Percentiles rank a stretch among this genome's conserved stretches.
These are phyloP conservation scores for Marisa cornuarietis DNA, from an alignment of 1,140 invertebrate species.

Conservation along the genomic window DNA sequence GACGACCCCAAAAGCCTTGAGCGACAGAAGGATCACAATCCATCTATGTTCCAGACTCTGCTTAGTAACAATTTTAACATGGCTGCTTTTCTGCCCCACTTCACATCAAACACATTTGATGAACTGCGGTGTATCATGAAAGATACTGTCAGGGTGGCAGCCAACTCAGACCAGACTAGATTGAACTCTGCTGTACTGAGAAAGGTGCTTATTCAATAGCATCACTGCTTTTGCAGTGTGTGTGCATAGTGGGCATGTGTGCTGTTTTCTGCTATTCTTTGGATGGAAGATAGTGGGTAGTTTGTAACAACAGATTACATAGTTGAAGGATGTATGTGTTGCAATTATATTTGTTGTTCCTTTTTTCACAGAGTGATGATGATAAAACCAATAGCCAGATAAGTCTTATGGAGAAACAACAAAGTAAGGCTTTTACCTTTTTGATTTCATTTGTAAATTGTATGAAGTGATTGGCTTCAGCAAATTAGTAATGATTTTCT, in stretches of 20 bases:
- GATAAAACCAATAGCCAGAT: too few relatives aligned
- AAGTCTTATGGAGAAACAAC: too few relatives aligned
- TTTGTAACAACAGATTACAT: not conserved
- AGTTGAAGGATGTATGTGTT: not conserved
- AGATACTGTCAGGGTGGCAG: conserved; percentile 42
- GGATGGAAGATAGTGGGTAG: not conserved
- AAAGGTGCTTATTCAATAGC: not conserved
- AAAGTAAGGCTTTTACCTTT: too few relatives aligned
- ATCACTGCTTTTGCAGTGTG: not conserved
- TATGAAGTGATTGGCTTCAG: too few relatives aligned
- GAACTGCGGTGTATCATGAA: conserved; percentile 47
- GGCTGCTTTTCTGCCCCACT: conserved; percentile 33
- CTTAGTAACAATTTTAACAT: conserved; percentile 47
- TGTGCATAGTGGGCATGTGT: not conserved
- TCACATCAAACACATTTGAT: conserved; percentile 37
- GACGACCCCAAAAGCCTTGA: conserved; percentile 46
- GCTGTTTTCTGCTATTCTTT: not conserved
- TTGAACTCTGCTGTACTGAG: not conserved
- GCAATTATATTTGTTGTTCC: not conserved
- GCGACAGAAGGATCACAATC: conserved; percentile 36
- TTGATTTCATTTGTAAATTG: too few relatives aligned
- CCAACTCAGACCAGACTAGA: conserved; percentile 26
- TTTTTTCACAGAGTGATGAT: not conserved
- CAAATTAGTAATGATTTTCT: too few relatives aligned
- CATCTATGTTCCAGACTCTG: conserved; percentile 39